These are phyloP conservation scores for Synergus umbraculus DNA, from an alignment of 2,888 invertebrate genomes.

Conservation along the genomic window DNA sequence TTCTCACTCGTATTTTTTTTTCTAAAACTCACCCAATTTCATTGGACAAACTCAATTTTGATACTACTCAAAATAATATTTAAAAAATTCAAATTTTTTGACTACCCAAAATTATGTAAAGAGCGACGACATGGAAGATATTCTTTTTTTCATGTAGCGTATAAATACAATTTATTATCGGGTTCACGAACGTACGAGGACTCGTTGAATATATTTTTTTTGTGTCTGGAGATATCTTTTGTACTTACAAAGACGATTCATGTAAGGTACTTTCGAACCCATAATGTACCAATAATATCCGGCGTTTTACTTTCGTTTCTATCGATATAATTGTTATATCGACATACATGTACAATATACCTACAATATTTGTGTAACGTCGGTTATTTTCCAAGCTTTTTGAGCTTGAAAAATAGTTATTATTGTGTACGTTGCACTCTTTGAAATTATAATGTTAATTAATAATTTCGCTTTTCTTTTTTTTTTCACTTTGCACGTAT, in stretches of 20 bases:
- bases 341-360: constrained; percentile 70
- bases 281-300: constrained; percentile 55
- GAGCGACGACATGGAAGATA: constrained; percentile 25
- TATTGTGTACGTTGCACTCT: constrained; percentile 27
- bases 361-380: constrained; percentile 65
- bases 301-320: constrained; percentile 48
- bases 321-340: constrained; percentile 59
- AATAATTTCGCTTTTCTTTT: constrained; percentile 21
- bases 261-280: constrained; percentile 61
- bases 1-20: not conserved
- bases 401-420: constrained; percentile 29
- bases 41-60: not conserved
- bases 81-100: not conserved
- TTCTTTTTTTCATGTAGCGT: constrained; percentile 48
- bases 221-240: constrained; percentile 51
- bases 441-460: constrained; percentile 35
- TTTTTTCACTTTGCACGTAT: not conserved
- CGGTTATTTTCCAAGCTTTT: constrained; percentile 55
- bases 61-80: not conserved
- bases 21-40: not conserved
- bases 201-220: constrained; percentile 9
- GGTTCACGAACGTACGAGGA: constrained; percentile 44
- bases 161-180: constrained; percentile 49
- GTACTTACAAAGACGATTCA: constrained; percentile 64
- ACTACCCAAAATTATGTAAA: constrained; percentile 8